phyloP scores from a whole-genome alignment of 2,797 vertebrate genomes.

The Cuculus canorus region DNA sequence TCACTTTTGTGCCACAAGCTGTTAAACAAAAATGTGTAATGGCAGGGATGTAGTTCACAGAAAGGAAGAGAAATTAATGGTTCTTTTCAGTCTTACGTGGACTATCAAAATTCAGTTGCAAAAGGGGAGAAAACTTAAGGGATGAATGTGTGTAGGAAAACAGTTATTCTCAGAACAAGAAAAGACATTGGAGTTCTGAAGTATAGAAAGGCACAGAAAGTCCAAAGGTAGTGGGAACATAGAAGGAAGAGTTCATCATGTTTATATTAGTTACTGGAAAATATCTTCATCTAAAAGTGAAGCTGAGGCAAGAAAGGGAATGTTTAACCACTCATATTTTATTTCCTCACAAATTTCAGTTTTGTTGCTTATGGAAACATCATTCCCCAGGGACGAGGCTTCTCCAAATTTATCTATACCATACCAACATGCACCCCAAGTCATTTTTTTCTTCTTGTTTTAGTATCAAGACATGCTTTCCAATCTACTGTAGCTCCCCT shows the following conservation, averaged over 20 bases:
- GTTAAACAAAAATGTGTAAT: neutral
- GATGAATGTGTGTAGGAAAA: neutral
- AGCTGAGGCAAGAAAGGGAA: neutral
- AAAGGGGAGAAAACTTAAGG: neutral
- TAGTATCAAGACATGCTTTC: neutral
- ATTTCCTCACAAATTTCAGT: neutral
- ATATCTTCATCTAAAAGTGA: neutral
- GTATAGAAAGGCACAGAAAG: neutral
- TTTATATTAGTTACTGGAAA: neutral
- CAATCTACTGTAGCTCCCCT: neutral
- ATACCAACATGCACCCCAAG: neutral
- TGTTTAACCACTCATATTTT: neutral
- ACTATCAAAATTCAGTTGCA: neutral
- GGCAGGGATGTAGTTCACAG: neutral
- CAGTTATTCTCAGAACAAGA: neutral
- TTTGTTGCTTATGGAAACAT: neutral
- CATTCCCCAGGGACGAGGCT: neutral
- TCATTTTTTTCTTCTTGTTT: neutral
- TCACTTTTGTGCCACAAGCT: neutral
- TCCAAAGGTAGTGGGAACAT: neutral
- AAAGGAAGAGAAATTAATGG: neutral
- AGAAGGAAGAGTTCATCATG: neutral
- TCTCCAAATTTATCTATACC: neutral
- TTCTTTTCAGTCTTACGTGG: neutral
- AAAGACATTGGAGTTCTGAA: neutral